A percentile compares a stretch with the other conserved stretches of the same genome.
Conservation (phyloP, 2,797 vertebrate species). For the Chaetodon trifasciatus region DNA sequence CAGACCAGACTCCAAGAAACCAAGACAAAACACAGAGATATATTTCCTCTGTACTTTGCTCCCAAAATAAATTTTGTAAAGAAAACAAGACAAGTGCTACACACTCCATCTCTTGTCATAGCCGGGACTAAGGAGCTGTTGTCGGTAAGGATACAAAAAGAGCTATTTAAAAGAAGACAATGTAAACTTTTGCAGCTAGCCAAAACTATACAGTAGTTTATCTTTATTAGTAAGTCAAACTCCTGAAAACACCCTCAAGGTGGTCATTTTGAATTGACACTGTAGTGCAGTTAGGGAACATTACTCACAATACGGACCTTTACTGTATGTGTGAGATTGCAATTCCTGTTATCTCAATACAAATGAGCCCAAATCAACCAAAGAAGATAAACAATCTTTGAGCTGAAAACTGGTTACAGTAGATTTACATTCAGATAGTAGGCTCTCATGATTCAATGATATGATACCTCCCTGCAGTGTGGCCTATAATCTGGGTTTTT, state of each 20-base stretch:
- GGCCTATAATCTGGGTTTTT: background rate
- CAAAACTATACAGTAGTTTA: background rate
- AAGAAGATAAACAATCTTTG: background rate
- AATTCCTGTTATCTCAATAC: background rate
- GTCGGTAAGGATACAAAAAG: background rate
- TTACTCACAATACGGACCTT: background rate
- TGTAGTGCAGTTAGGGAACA: background rate
- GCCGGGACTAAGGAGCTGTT: background rate
- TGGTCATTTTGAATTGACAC: background rate
- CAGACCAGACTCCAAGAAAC: background rate
- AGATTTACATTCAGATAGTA: background rate
- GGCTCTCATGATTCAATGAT: background rate
- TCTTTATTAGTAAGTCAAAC: conserved; percentile 3
- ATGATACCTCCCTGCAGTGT: background rate
- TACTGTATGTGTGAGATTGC: background rate
- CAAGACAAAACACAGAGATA: conserved; percentile 21
- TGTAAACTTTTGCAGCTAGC: background rate
- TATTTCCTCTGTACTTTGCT: background rate
- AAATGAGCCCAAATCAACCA: background rate
- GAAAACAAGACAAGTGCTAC: conserved; percentile 3
- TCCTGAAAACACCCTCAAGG: background rate
- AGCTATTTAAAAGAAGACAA: background rate
- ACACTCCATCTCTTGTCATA: background rate
- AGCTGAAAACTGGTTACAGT: background rate
- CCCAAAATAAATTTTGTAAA: conserved; percentile 8